Evolutionary conservation across 2,797 vertebrate species (phyloP), one percentile per base, ranked within the genome.

Genomic region (Setipinna tenuifilis): DNA sequence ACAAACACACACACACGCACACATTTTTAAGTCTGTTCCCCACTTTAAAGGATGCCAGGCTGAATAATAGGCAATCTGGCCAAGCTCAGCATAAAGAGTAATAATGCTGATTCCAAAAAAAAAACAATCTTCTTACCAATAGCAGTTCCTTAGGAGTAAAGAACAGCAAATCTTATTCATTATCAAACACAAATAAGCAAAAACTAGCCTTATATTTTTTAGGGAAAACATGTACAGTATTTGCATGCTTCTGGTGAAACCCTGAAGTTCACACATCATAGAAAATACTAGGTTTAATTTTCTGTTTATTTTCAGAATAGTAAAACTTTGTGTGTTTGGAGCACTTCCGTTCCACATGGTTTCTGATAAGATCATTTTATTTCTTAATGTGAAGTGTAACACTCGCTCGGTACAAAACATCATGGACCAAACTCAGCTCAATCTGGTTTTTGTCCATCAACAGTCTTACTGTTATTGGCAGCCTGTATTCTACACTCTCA

Each of bases 281-380:
- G 68, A 35, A 75, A 75, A 41, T 78, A 75, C 31, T 75, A 75
- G 35, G 71, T 7, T 78, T 41, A 41, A 41, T 78, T 78, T 14
- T 6, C 35, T 78, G 17, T 21, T 68, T 28, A 68, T 28, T 78
- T 21, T 41, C 19, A 44, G 71, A 78, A 21, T 21, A 17, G 17
- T 14, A 44, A 44, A 44, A 78, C 7, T 21, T 5, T 44, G 16
- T 28, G 14, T 16, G 16, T 41, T 44, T 78, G 35, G 71, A 19
- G 41, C 31, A 78, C 35, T 78, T 78, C 0, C 14, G 41, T 17
- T 78, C 21, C 6, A 2, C 17, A 44, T 44, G 44, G 16, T 78
- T 75, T 35, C 71, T 78, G 16, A 78, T 17, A 78, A 78, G 19
- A 71, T 75, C 16, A 41, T 14, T 75, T 28, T 2, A 75, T 75